Evolutionary conservation across 2,797 vertebrate genomes (phyloP).

Genomic region (Bryconaethiops microstoma): DNA sequence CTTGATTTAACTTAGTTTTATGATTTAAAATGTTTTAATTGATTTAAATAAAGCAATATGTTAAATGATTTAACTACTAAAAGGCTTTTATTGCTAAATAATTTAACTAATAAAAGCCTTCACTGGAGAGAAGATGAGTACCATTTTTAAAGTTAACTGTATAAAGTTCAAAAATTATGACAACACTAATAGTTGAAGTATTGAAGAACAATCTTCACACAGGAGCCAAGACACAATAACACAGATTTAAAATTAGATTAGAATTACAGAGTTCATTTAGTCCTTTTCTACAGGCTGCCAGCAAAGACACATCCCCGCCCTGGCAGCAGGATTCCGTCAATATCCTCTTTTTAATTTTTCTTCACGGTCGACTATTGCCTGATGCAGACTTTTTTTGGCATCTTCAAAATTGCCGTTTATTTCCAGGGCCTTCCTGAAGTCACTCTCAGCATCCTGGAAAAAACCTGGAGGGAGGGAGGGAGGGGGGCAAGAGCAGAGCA

Average conservation of each 20-base stretch:
- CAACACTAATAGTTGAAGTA: background rate
- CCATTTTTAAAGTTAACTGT: background rate
- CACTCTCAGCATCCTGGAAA: slow-evolving; percentile 88
- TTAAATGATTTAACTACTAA: too few species aligned
- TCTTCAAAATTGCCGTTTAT: slow-evolving; percentile 91
- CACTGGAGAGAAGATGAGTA: too few species aligned
- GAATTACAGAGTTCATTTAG: background rate
- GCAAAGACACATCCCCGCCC: background rate
- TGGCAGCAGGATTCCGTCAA: slow-evolving; percentile 55
- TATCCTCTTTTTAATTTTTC: slow-evolving; percentile 77
- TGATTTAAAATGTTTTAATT: too few species aligned
- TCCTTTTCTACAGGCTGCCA: too few species aligned
- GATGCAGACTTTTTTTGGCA: slow-evolving; percentile 86
- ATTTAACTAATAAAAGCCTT: too few species aligned
- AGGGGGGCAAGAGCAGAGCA: background rate
- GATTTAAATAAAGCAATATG: too few species aligned
- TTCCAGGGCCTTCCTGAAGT: slow-evolving; percentile 87
- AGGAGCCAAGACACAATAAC: background rate
- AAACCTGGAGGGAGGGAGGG: slow-evolving; percentile 75
- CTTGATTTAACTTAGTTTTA: too few species aligned
- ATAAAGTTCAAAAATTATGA: background rate
- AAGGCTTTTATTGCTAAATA: too few species aligned
- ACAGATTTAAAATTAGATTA: background rate
- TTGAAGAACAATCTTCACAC: background rate
- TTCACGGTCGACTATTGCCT: slow-evolving; percentile 87